phyloP scores from a whole-genome alignment of 2,888 invertebrate genomes.

The Eurytoma adleriae region DNA sequence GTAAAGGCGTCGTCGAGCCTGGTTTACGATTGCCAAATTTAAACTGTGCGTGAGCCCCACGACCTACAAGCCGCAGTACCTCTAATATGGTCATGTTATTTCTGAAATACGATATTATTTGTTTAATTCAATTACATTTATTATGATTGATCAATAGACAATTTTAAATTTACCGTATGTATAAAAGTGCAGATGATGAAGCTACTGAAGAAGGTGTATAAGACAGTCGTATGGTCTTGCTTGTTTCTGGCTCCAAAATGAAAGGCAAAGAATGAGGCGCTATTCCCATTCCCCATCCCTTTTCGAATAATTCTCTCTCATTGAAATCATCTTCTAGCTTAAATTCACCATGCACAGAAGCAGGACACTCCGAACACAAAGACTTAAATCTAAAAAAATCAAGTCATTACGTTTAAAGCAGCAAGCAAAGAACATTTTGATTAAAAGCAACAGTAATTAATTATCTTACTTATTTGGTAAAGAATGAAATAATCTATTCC shows the following conservation, averaged over 20 bases:
- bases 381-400: constrained; percentile 68
- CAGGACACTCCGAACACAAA: constrained; percentile 66
- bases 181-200: constrained; percentile 71
- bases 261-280: constrained; percentile 68
- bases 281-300: constrained; percentile 65
- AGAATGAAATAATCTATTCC: constrained; percentile 78
- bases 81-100: constrained; percentile 97
- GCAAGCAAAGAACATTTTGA: background rate
- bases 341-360: constrained; percentile 70
- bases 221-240: constrained; percentile 67
- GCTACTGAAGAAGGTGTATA: constrained; percentile 69
- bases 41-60: constrained; percentile 91
- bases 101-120: constrained; percentile 75
- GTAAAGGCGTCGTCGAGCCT: constrained; percentile 84
- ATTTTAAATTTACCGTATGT: constrained; percentile 65
- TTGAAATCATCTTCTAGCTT: constrained; percentile 62
- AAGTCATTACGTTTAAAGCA: background rate
- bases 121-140: background rate
- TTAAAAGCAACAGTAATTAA: constrained; percentile 2
- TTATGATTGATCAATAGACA: background rate
- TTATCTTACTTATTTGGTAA: constrained; percentile 74
- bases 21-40: constrained; percentile 92
- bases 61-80: constrained; percentile 87
- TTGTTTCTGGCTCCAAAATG: constrained; percentile 69
- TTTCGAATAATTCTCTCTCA: constrained; percentile 66